Evolutionary conservation across 2,797 vertebrate species (phyloP), one percentile per base, ranked within the genome.

Genomic region (Cossypha niveicapilla): DNA sequence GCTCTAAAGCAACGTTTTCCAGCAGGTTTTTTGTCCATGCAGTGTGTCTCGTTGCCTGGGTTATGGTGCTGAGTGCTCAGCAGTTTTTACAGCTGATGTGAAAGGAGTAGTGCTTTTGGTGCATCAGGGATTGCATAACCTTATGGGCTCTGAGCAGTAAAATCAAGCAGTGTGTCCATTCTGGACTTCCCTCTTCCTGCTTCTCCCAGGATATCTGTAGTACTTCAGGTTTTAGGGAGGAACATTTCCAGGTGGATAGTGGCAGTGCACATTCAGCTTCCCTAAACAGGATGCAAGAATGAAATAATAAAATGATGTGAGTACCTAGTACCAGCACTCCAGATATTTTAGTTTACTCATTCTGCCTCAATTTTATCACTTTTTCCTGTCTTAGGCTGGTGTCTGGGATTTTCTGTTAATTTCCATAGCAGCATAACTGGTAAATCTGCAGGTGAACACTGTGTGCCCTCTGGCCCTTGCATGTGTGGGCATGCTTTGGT

Each of bases 361-460:
- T 84, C 44, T 84, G 30, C 28, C 42, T 50, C 56, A 42, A 23
- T 88, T 71, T 72, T 73, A 73, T 28, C 65, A 77, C 62, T 94
- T 96, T 88, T 51, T 91, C 51, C 68, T 74, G 76, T 67, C 90
- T 83, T 67, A 28, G 60, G 63, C n/a, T 77, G 39, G 63, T 95
- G 47, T 67, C 68, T 82, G 76, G 44, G 50, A 57, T 79, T 94
- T 97, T 97, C 37, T 91, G 37, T 78, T 62, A 25, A 78, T 92
- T 90, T 96, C 80, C 88, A 80, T 78, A 76, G 62, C 63, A 56
- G 22, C 18, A 39, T 76, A 94, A 53, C 78, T 74, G 54, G 58
- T 82, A 73, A 87, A 93, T 67, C 63, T 88, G 50, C 17, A 86
- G 30, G 15, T 32, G 45, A 57, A 3, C 28, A 13, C 8, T n/a